phyloP scores from a whole-genome alignment of 1,140 invertebrate species.

The Mamestra configurata region DNA sequence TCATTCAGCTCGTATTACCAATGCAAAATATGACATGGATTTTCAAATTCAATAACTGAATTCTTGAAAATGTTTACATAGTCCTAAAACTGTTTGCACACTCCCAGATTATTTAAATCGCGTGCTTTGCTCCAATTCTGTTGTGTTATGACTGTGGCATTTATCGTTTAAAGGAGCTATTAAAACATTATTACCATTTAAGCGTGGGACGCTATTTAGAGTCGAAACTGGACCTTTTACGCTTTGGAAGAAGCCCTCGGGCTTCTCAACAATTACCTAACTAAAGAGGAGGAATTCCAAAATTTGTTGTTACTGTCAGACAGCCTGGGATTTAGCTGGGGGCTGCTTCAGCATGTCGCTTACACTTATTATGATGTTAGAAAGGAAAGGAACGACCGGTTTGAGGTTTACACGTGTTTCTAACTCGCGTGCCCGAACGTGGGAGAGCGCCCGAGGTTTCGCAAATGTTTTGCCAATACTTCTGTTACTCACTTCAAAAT shows the following conservation, averaged over 20 bases:
- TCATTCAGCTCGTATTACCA: conserved; percentile 19
- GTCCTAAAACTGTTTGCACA: background rate
- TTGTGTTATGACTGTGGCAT: background rate
- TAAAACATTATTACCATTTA: conserved; percentile 24
- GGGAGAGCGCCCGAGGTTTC: conserved; percentile 67
- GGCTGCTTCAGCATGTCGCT: conserved; percentile 66
- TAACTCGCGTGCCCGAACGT: conserved; percentile 61
- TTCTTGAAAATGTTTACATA: background rate
- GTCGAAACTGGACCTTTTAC: conserved; percentile 17
- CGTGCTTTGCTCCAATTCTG: background rate
- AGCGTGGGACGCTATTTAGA: conserved; percentile 10
- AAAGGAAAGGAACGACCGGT: conserved; percentile 61
- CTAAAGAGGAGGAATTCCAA: conserved; percentile 44
- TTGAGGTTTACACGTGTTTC: conserved; percentile 58
- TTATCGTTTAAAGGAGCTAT: conserved; percentile 11
- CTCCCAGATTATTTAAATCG: conserved; percentile 4
- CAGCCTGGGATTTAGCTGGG: conserved; percentile 73
- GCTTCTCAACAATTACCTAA: conserved; percentile 15
- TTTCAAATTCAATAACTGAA: conserved; percentile 2
- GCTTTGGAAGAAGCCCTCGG: background rate
- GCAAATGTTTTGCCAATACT: conserved; percentile 56
- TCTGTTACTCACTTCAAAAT: conserved; percentile 18
- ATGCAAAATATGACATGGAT: background rate
- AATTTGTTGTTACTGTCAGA: conserved; percentile 47
- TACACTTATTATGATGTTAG: conserved; percentile 58